Evolutionary conservation across 2,888 invertebrate species (phyloP), one percentile per base, ranked within the genome.

Genomic region (Meandrusa payeni): DNA sequence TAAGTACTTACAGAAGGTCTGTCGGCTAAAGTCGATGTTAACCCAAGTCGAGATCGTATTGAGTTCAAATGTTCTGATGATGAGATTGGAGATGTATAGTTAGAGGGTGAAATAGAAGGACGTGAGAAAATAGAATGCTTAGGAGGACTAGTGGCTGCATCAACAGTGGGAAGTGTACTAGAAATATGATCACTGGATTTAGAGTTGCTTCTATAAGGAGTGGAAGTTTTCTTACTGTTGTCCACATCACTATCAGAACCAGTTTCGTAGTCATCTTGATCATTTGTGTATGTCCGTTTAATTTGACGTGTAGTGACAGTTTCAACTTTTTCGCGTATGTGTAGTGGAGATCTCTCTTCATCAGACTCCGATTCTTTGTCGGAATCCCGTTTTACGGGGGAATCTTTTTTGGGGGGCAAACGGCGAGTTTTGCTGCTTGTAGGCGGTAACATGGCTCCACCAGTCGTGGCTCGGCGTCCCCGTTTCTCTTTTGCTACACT

Each of bases 181-280:
- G 81, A 81, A 43, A 81, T 86, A 50, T 79, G 79, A 55, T 81
- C 83, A 51, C 86, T 86, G 1, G 76, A 85, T 48, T 77, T 72
- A 2, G 78, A 82, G 51, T 66, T 73, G 54, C 76, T 82, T 24
- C 82, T 68, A 46, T 71, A 71, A 0, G 80, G 68, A 5, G 76
- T 65, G 0, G 80, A 57, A 0, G 74, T 75, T 58, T 83, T 85
- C 52, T 80, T 83, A 5, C 88, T 88, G 6, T 61, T 68, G 34
- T 91, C 91, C 0, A 92, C 89, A 61, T 93, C 93, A 12, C 93
- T 92, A 62, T 93, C 93, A 0, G 93, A 93, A 3, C 93, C 93
- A 0, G 93, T 93, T 60, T 93, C 93, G 51, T 91, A 89, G 32
- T 91, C 92, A 50, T 92, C 92, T 41, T 75, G 81, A 3, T 88